A percentile compares a stretch with the other conserved stretches of the same genome.
These are phyloP conservation scores for Phymorhynchus buccinoides DNA, from an alignment of 1,140 invertebrate species.

Conservation along the genomic window DNA sequence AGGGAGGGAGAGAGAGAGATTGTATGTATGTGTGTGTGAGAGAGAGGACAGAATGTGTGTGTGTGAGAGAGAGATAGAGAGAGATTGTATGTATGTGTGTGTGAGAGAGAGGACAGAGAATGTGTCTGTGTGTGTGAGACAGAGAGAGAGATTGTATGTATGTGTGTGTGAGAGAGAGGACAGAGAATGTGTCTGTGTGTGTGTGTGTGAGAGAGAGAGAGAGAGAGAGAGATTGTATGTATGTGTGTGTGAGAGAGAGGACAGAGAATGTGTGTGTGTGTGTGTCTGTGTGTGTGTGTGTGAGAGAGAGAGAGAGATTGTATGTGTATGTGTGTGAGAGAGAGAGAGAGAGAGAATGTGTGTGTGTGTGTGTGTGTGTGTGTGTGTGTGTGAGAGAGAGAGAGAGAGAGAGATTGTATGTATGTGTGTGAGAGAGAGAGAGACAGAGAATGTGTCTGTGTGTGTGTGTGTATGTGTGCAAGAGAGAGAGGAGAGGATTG, in stretches of 20 bases:
- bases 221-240: too few species aligned
- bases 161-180: slow-evolving; percentile 43
- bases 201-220: not conserved
- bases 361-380: not conserved
- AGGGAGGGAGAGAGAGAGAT: too few species aligned
- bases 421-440: slow-evolving; percentile 41
- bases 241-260: not conserved
- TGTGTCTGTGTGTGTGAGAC: too few species aligned
- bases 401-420: not conserved
- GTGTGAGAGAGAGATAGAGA: too few species aligned
- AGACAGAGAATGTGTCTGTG: slow-evolving; percentile 20
- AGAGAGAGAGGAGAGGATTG: slow-evolving; percentile 40
- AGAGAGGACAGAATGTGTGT: too few species aligned
- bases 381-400: too few species aligned
- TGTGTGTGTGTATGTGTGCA: slow-evolving; percentile 35
- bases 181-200: slow-evolving; percentile 23
- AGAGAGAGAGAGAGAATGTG: too few species aligned
- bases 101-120: too few species aligned
- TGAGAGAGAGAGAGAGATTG: not conserved
- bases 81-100: too few species aligned
- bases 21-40: too few species aligned
- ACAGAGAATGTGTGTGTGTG: not conserved
- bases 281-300: not conserved
- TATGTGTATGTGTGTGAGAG: not conserved
- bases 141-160: too few species aligned